Conservation (phyloP, 2,113 vertebrate species). For the Cryptomyrus ogoouensis region DNA sequence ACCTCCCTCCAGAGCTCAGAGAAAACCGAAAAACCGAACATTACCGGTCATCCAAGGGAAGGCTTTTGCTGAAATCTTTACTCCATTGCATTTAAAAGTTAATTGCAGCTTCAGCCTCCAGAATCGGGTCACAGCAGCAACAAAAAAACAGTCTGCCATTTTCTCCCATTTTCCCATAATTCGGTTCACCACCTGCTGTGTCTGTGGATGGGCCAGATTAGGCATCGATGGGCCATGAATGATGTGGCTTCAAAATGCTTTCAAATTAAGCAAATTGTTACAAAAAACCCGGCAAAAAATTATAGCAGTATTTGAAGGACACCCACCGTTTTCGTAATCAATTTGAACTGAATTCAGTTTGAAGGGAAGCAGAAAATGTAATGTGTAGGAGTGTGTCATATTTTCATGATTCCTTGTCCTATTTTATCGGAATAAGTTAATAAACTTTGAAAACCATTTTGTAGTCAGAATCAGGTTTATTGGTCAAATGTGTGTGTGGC, state of each 20-base stretch:
- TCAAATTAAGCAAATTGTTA: neutral
- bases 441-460: too few species aligned
- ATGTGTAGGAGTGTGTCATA: neutral
- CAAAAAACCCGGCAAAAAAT: neutral
- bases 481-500: too few species aligned
- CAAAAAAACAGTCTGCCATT: neutral
- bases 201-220: too few species aligned
- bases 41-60: neutral
- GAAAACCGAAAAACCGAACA: neutral
- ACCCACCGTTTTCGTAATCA: neutral
- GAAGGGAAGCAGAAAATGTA: neutral
- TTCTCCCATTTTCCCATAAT: neutral
- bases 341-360: neutral
- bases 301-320: neutral
- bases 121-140: neutral
- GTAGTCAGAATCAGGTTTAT: too few species aligned
- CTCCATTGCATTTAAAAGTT: neutral
- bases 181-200: neutral
- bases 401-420: neutral
- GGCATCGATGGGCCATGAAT: neutral
- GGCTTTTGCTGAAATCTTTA: neutral
- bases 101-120: neutral
- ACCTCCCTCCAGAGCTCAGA: neutral
- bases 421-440: neutral
- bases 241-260: neutral